phyloP scores from a whole-genome alignment of 2,797 vertebrate genomes.

The Trematomus bernacchii region DNA sequence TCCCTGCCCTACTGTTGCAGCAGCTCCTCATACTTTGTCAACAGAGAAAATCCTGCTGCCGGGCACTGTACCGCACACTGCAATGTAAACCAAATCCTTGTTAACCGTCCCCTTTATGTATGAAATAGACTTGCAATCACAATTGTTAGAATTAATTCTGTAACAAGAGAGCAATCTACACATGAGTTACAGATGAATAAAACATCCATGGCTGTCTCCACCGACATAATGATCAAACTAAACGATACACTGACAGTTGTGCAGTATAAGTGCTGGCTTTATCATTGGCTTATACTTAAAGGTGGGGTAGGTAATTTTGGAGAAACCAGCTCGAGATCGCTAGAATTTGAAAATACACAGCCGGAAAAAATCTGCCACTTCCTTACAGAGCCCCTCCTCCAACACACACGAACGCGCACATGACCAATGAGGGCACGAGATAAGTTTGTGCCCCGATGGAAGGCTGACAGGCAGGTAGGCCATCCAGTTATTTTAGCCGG shows the following conservation, averaged over 20 bases:
- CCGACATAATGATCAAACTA: conserved; percentile 46
- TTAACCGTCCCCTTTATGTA: conserved; percentile 46
- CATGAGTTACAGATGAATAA: conserved; percentile 35
- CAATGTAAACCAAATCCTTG: conserved; percentile 57
- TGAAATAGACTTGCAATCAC: conserved; percentile 43
- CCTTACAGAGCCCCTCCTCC: too few relatives aligned
- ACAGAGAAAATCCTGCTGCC: conserved; percentile 73
- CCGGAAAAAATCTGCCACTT: too few relatives aligned
- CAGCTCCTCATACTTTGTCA: conserved; percentile 71
- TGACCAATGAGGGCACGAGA: too few relatives aligned
- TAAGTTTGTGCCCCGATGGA: too few relatives aligned
- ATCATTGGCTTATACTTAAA: background rate
- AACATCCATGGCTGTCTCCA: conserved; percentile 50
- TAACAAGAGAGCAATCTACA: conserved; percentile 33
- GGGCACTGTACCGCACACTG: conserved; percentile 54
- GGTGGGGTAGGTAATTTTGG: too few relatives aligned
- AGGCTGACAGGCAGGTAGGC: too few relatives aligned
- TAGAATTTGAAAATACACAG: too few relatives aligned
- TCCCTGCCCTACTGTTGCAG: conserved; percentile 72
- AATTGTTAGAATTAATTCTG: conserved; percentile 37
- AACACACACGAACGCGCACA: too few relatives aligned
- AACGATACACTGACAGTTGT: conserved; percentile 11
- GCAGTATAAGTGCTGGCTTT: conserved; percentile 22
- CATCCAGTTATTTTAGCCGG: too few relatives aligned
- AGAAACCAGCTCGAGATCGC: too few relatives aligned